phyloP scores from a whole-genome alignment of 2,797 vertebrate species.

The Epinephelus coioides region DNA sequence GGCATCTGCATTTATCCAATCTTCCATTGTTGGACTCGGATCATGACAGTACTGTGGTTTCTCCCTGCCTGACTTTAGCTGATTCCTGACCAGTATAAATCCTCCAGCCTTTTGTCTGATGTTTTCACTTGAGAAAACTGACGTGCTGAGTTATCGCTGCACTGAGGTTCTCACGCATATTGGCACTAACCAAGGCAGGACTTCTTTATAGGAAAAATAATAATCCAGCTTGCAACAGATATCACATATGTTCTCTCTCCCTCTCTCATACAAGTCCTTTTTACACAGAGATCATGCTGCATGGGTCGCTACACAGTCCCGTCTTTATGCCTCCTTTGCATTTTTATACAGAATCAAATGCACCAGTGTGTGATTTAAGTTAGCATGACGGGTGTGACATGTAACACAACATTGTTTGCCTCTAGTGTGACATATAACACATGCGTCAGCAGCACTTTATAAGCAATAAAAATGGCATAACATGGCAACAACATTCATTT shows the following conservation, averaged over 20 bases:
- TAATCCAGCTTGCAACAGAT: constrained; percentile 4
- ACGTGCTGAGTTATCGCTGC: constrained; percentile 37
- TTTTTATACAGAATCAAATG: too few species aligned
- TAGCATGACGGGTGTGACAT: too few species aligned
- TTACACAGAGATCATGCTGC: too few species aligned
- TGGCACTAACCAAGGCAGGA: constrained; percentile 22
- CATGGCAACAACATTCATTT: too few species aligned
- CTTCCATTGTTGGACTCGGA: constrained; percentile 71
- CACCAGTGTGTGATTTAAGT: too few species aligned
- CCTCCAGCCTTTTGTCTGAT: constrained; percentile 55
- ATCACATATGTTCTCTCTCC: neutral
- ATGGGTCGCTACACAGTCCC: too few species aligned
- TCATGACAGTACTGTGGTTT: constrained; percentile 76
- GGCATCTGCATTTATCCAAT: constrained; percentile 66
- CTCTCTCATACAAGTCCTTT: too few species aligned
- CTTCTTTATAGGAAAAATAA: constrained; percentile 25
- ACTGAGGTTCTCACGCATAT: constrained; percentile 41
- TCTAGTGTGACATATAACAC: too few species aligned
- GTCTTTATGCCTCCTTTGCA: too few species aligned
- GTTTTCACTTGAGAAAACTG: constrained; percentile 43
- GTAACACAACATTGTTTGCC: too few species aligned
- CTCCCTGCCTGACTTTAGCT: constrained; percentile 61
- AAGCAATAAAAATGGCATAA: too few species aligned
- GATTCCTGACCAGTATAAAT: constrained; percentile 74
- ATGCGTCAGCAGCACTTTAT: too few species aligned